Percentiles rank a stretch among this genome's conserved stretches.
Conservation (phyloP, 2,797 vertebrate genomes). For the Chelmon rostratus region DNA sequence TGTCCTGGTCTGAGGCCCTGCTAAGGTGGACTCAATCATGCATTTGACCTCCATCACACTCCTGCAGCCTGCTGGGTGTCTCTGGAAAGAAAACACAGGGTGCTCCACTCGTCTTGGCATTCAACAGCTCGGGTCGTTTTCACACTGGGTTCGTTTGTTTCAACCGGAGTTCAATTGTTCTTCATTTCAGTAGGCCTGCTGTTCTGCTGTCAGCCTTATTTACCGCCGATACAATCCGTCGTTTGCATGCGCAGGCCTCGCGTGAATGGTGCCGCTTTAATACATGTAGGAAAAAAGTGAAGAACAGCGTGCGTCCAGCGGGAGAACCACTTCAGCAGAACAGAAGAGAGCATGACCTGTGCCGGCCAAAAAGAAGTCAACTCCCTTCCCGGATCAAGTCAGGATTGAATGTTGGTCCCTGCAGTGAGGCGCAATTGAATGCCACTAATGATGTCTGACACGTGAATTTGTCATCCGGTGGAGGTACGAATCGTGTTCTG, state of each 20-base stretch:
- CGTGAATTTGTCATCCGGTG: not conserved
- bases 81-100: slow-evolving; percentile 48
- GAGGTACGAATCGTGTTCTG: not conserved
- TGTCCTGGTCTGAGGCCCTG: slow-evolving; percentile 56
- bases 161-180: slow-evolving; percentile 26
- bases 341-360: not conserved
- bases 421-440: not conserved
- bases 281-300: not conserved
- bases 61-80: slow-evolving; percentile 48
- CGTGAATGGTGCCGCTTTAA: not conserved
- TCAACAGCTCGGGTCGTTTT: slow-evolving; percentile 40
- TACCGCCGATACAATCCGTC: not conserved
- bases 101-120: slow-evolving; percentile 18
- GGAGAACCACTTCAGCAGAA: not conserved
- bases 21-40: slow-evolving; percentile 69
- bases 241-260: not conserved
- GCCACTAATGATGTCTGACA: not conserved
- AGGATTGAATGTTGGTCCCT: not conserved
- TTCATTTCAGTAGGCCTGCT: slow-evolving; percentile 7
- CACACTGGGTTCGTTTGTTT: slow-evolving; percentile 20
- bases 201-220: slow-evolving; percentile 13
- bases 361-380: slow-evolving; percentile 2
- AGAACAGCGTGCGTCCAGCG: not conserved
- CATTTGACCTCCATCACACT: slow-evolving; percentile 70
- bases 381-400: not conserved